Evolutionary conservation across 2,888 invertebrate genomes (phyloP), one percentile per base, ranked within the genome.

Genomic region (Pollenia griseotomentosa): DNA sequence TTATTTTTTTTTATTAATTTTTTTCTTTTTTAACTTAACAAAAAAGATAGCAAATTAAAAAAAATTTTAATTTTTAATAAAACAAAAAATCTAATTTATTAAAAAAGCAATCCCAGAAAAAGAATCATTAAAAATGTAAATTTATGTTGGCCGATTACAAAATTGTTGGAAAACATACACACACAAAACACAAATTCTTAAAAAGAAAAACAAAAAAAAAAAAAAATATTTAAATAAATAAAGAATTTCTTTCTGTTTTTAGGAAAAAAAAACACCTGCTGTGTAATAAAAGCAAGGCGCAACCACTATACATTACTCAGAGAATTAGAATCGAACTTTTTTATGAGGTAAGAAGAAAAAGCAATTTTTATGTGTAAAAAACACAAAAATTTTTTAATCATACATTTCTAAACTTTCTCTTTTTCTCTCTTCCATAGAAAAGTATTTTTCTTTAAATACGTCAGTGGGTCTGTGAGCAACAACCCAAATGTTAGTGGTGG

Each of bases 261-360:
- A 23, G 42, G 5, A 42, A 55, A 55, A 42, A 55, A 55, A 40
- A 59, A 53, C 55, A 63, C 16, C 55, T 80, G 44, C 5, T 48
- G 55, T 9, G 65, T n/a, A 48, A 14, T 40, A 65, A 23, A 48
- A 51, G n/a, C 11, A 19, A 33, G 6, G 57, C 57, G 66, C 74
- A 75, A 82, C 74, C 80, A 71, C 71, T 59, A 71, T 42, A 40
- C 16, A 46, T 2, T 23, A 68, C 44, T 68, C 51, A 16, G 66
- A 75, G 74, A 66, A 71, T 19, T 55, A 42, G 7, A 55, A 33
- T 55, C 55, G 2, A 44, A 40, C 10, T n/a, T 51, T 48, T 59
- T 5, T 9, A n/a, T 55, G 14, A 55, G 51, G 74, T 66, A 82
- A 82, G 66, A 74, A 55, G 48, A 55, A 65, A 51, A 11, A 9